These are phyloP conservation scores for Ceratina japonica DNA, from an alignment of 1,140 invertebrate species.

Conservation along the genomic window DNA sequence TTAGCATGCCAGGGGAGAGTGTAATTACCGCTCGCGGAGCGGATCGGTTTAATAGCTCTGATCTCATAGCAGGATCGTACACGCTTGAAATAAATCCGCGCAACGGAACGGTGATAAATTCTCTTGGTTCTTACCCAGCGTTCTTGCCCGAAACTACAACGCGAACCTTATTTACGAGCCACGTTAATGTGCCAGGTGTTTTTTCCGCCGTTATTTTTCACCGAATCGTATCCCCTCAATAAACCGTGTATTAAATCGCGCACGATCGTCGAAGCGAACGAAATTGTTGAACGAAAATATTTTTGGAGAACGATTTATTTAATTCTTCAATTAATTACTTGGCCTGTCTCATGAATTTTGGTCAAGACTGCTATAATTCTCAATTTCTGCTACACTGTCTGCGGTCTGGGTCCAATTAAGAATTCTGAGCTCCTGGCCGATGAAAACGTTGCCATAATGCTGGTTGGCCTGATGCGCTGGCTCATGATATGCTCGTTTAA, in stretches of 20 bases:
- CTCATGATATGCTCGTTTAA: background rate
- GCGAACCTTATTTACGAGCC: slow-evolving; percentile 32
- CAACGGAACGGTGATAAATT: slow-evolving; percentile 13
- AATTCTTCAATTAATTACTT: too few relatives aligned
- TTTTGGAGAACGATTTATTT: too few relatives aligned
- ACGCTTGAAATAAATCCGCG: slow-evolving; percentile 33
- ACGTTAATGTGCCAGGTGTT: slow-evolving; percentile 12
- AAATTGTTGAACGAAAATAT: too few relatives aligned
- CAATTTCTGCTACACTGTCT: background rate
- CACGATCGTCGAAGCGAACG: background rate
- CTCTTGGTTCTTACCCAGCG: slow-evolving; percentile 29
- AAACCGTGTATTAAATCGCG: too few relatives aligned
- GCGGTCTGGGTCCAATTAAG: slow-evolving; percentile 10
- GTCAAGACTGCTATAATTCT: background rate
- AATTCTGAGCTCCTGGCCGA: background rate
- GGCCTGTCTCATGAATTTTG: too few relatives aligned
- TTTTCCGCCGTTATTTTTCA: background rate
- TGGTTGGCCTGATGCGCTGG: background rate
- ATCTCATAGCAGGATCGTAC: slow-evolving; percentile 10
- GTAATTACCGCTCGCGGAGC: background rate
- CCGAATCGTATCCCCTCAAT: too few relatives aligned
- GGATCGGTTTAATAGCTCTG: slow-evolving; percentile 14
- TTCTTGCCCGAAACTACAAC: background rate
- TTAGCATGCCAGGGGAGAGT: background rate
- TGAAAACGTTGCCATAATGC: background rate